Evolutionary conservation across 2,888 invertebrate species (phyloP), one percentile per base, ranked within the genome.

Genomic region (Coelogynopora nodosa): DNA sequence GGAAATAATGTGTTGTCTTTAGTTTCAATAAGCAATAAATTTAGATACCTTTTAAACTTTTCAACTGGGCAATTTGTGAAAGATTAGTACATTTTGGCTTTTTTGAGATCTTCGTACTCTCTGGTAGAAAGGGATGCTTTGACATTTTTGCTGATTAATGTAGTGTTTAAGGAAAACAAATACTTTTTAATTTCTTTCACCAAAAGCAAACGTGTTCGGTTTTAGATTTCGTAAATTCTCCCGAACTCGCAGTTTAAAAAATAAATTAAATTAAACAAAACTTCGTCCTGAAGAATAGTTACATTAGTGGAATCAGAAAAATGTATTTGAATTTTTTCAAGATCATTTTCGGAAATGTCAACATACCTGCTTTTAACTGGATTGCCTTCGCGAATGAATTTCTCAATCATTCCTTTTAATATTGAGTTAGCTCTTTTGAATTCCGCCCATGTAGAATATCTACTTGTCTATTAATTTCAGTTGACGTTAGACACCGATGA

Each of bases 231-330:
- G 10, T 74, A 13, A 74, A 74, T 23, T 74, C 74, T 74, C 74
- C 5, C 74, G 23, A 74, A 13, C 74, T 74, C 23, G 23, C 74
- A 74, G 23, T 74, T 23, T 10, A 74, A 74, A 74, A 74, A 5
- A 18, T 49, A 49, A 74, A 74, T 74, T 74, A 74, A 49, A 74
- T 74, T 74, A 74, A 74, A 74, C 74, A 74, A 74, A 74, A 74
- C 74, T 74, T 74, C 23, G 74, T 74, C 74, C 23, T 74, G 5
- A 74, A 74, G 74, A 74, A 74, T 26, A 74, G 74, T 23, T 13
- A 74, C 74, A 74, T 74, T 13, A 74, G 23, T 23, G 74, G 23
- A 74, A 23, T 13, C 74, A 74, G 74, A 13, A 26, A 74, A 74
- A 23, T 74, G 18, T 74, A n/a, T 74, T 26, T 23, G 49, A 18